Base-by-base conservation (phyloP, 2,113 vertebrate species). In the Merops nubicus region DNA sequence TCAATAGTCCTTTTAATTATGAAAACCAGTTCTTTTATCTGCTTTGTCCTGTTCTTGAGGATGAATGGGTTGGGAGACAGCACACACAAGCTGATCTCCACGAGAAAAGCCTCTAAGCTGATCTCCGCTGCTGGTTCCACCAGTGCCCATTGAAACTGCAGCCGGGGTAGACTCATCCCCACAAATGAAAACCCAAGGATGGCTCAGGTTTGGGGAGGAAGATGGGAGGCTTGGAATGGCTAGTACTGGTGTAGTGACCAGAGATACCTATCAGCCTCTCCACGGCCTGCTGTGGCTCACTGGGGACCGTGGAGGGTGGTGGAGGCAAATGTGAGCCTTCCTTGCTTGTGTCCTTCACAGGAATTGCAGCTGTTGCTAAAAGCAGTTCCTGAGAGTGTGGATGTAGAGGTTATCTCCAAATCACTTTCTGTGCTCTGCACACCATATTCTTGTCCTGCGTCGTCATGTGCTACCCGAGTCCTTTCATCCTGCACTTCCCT, bases 201-300 rank as follows among this genome's bases (percentile, higher is more conserved):
- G 45, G 80, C 38, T 88, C 54, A 80, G 16, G 12, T 73, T 47
- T 72, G 48, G 34, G 76, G 23, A 74, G 25, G 47, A 74, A 94
- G 29, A 70, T 25, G 48, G 59, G 67, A 77, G 63, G 51, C 0
- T 0, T 74, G 63, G 60, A 38, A 2, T 1, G 1, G 7, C 33
- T 45, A 3, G 38, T 53, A 15, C 48, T 0, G 0, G 7, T 53
- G 65, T 25, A 40, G 59, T 29, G 62, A 48, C 15, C 51, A 47
- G 68, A 62, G 73, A 84, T n/a, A 43, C 5, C 29, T 19, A 19
- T 22, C 10, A 0, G 54, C 59, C 0, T 0, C 51, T 70, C 38
- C 8, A 1, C 4, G 8, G 34, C 43, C n/a, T 63, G 28, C 11
- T 59, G 0, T 42, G 64, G 18, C 36, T 31, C 36, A 53, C 29